Evolutionary conservation across 2,113 vertebrate species (phyloP).

Genomic region (Picathartes gymnocephalus): DNA sequence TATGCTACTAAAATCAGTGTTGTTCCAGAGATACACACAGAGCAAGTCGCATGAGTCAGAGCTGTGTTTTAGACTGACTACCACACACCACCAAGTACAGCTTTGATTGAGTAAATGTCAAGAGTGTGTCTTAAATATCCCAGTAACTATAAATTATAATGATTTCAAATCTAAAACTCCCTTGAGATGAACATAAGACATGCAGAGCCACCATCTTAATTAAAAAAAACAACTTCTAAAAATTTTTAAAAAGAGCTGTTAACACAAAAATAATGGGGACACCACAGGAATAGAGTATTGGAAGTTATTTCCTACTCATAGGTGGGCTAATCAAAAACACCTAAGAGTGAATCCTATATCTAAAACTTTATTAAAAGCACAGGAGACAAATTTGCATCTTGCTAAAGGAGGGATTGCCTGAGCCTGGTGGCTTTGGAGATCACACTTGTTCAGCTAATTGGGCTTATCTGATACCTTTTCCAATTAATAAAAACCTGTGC

Average conservation of each 20-base stretch:
- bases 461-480: neutral
- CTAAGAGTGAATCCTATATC: neutral
- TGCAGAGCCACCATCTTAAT: neutral
- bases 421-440: neutral
- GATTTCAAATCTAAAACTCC: neutral
- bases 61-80: neutral
- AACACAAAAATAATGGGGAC: neutral
- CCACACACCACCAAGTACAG: neutral
- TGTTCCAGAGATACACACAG: neutral
- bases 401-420: neutral
- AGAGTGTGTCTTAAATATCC: neutral
- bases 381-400: neutral
- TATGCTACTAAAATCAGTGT: neutral
- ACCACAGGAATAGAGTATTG: neutral
- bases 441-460: neutral
- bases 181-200: neutral
- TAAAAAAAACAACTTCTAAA: neutral
- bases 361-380: neutral
- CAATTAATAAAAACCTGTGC: neutral
- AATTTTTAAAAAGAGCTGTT: neutral
- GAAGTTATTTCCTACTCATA: neutral
- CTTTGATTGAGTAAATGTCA: neutral
- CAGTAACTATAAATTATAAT: neutral
- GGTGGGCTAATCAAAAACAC: neutral
- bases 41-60: neutral